Base-by-base conservation (phyloP, 2,113 vertebrate genomes). In the Micronycteris hirsuta region DNA sequence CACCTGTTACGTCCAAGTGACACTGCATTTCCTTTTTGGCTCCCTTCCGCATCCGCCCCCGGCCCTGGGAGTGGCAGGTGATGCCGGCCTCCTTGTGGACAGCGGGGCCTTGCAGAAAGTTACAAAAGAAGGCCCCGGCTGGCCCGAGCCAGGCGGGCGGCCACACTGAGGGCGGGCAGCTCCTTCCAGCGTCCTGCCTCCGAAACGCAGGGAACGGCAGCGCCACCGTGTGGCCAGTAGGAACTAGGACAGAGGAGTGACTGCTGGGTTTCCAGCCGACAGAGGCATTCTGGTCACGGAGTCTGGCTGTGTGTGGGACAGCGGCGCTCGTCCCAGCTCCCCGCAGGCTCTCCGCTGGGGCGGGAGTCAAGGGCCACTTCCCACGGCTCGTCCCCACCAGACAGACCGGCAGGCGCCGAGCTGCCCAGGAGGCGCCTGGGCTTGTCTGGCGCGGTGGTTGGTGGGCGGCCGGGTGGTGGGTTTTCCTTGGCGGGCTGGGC, bases 221-320 rank as follows among this genome's bases (percentile, higher is more conserved):
- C 0, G 10, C 11, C 31, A n/a, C 19, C 10, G 3, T 41, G 63
- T 65, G 63, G 31, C 63, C 7, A 1, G 1, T 36, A 33, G 13
- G 45, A 28, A 3, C 70, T 15, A 54, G 67, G 67, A 26, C n/a
- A 77, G 24, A 31, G n/a, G 65, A 7, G 4, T 33, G 45, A 38
- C 36, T 20, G 74, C 36, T 26, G 43, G 58, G 28, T 80, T 91
- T 70, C 11, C 22, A 77, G 24, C 56, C 24, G 7, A 22, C 28
- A 7, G 16, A 81, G n/a, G 65, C 73, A 33, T 45, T 19, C 54
- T 0, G 2, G 56, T 61, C 63, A 17, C 22, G 13, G 41, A 54
- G 9, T 45, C n/a, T 31, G 7, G 11, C n/a, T 28, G 36, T 17
- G 14, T 12, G 19, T 8, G 15, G 26, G 28, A 24, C 20, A 3